phyloP scores from a whole-genome alignment of 2,113 vertebrate species.

The Colinus virginianus region DNA sequence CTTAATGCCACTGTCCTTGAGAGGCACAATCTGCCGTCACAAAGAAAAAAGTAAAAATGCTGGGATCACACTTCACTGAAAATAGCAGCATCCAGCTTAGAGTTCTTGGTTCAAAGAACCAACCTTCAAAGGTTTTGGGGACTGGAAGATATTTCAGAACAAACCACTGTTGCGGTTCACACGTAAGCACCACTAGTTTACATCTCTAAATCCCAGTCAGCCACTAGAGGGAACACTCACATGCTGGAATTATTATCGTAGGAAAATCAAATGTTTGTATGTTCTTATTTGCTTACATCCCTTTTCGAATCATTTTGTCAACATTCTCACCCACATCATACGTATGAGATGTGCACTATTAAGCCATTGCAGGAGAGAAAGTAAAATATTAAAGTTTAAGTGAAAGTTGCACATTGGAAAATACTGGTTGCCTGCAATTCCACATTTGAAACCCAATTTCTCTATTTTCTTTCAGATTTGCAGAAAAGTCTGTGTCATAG shows the following conservation, averaged over 20 bases:
- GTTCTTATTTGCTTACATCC: not conserved
- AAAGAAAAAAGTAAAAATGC: not conserved
- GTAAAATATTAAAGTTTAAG: not conserved
- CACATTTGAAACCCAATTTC: not conserved
- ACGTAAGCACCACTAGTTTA: not conserved
- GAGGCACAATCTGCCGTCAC: not conserved
- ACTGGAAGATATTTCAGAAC: accelerated
- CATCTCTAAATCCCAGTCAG: not conserved
- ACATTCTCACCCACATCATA: not conserved
- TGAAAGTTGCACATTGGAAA: not conserved
- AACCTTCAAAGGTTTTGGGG: too few relatives aligned
- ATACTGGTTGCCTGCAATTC: not conserved
- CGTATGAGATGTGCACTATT: not conserved
- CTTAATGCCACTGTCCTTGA: not conserved
- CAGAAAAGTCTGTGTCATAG: not conserved
- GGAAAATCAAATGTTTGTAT: accelerated
- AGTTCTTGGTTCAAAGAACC: not conserved
- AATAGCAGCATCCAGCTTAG: not conserved
- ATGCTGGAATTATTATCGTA: accelerated
- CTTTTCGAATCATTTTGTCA: not conserved
- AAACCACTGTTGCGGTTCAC: accelerated
- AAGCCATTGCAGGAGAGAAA: not conserved
- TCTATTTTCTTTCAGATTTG: not conserved
- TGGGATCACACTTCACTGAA: not conserved
- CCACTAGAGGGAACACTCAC: slow-evolving; percentile 28